phyloP scores from a whole-genome alignment of 2,797 vertebrate genomes.

The Poeciliopsis gracilis region DNA sequence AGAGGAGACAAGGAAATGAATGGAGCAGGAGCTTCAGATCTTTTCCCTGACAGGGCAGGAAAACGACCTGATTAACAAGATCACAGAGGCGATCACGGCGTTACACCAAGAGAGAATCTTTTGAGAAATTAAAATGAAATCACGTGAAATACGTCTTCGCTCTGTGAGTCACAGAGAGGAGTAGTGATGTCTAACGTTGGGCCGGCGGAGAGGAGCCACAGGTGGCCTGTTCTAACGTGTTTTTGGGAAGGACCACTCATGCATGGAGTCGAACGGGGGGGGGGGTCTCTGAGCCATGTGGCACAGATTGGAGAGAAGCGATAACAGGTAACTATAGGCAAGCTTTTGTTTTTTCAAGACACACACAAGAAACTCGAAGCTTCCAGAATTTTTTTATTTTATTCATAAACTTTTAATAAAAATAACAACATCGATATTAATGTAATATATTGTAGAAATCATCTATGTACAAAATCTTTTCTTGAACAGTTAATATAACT shows the following conservation, averaged over 20 bases:
- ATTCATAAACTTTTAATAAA: constrained; percentile 88
- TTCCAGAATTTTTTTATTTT: constrained; percentile 83
- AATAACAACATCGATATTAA: constrained; percentile 89
- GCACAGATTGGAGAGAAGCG: constrained; percentile 25
- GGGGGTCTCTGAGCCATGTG: neutral
- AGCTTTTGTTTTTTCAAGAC: constrained; percentile 30
- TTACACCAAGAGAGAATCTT: constrained; percentile 1
- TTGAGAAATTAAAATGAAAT: constrained; percentile 17
- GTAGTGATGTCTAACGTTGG: constrained; percentile 57
- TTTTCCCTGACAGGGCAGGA: constrained; percentile 42
- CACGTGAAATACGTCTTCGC: constrained; percentile 52
- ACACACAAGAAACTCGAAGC: constrained; percentile 59
- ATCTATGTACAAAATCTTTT: constrained; percentile 83
- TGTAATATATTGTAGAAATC: constrained; percentile 86
- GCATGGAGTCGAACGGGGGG: constrained; percentile 14
- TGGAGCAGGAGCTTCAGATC: constrained; percentile 48
- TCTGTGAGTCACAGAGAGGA: constrained; percentile 55
- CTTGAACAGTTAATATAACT: constrained; percentile 87
- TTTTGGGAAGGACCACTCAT: constrained; percentile 56
- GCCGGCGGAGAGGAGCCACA: constrained; percentile 52
- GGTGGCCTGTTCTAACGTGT: constrained; percentile 53
- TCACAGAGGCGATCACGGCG: constrained; percentile 19
- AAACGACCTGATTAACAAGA: constrained; percentile 54
- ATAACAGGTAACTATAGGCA: neutral
- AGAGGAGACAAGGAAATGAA: constrained; percentile 51